Base-by-base conservation (phyloP, 2,888 invertebrate species). In the Perdita meconis region DNA sequence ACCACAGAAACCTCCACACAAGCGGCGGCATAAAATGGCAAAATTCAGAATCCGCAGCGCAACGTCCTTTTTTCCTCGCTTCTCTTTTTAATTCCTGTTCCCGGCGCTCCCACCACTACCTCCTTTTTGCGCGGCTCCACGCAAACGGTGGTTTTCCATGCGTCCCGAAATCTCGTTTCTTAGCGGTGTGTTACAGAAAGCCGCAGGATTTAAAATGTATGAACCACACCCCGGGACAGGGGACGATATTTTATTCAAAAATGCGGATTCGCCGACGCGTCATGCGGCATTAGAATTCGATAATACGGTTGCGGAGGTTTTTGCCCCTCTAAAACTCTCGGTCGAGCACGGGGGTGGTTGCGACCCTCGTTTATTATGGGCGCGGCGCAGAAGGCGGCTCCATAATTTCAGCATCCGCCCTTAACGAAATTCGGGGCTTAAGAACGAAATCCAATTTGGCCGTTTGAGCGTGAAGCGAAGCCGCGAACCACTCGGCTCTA, bases 241-340 rank as follows among this genome's bases (percentile, higher is more conserved):
- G 51, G 47, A n/a, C 40, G 71, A 80, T 85, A 83, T 85, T 85
- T 85, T 82, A 85, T 85, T 82, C 72, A 61, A 75, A 74, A 85
- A 81, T 75, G 77, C 61, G 36, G 34, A 56, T 26, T 4, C 50
- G 44, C 16, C 19, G 64, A 19, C 8, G 40, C 73, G 65, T 72
- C 71, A 34, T 40, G 60, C 8, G 24, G 71, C 71, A 81, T 83
- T 83, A 83, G 75, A 61, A 73, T 77, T 67, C 78, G 81, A 82
- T 85, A 82, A 83, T 80, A 74, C 71, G 67, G 56, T 24, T 30
- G 24, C 22, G 66, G 19, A 50, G 12, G 61, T 51, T 68, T 73
- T 78, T 59, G 47, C 47, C n/a, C 10, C 38, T 2, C 19, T 57
- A 63, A 70, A 74, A 74, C 61, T 59, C 13, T 3, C 26, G 24